A percentile compares a stretch with the other conserved stretches of the same genome.
phyloP scores from a whole-genome alignment of 2,797 vertebrate species.

The Oophaga sylvatica region DNA sequence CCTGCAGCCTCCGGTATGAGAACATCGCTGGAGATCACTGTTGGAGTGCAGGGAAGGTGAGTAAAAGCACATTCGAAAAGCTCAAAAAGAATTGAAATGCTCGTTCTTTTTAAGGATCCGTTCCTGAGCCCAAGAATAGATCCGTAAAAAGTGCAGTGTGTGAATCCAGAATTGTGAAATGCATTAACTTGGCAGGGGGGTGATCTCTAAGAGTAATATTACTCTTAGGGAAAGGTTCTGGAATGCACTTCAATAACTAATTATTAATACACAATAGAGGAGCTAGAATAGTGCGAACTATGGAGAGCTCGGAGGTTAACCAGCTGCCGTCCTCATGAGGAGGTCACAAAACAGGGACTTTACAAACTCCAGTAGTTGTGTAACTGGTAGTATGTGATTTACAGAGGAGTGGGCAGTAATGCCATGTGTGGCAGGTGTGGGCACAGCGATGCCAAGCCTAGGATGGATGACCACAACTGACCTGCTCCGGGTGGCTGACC shows the following conservation, averaged over 20 bases:
- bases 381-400: background rate
- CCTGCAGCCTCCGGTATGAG: too few relatives aligned
- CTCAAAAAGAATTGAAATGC: too few relatives aligned
- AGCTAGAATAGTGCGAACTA: background rate
- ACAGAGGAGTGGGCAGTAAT: background rate
- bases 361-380: background rate
- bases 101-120: too few relatives aligned
- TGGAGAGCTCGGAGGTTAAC: slow-evolving; percentile 41
- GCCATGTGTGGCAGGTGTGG: background rate
- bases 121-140: too few relatives aligned
- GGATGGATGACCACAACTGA: background rate
- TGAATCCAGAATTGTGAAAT: too few relatives aligned
- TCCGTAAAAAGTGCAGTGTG: too few relatives aligned
- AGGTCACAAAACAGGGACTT: slow-evolving; percentile 9
- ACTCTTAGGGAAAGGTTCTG: background rate
- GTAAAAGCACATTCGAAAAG: too few relatives aligned
- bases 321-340: slow-evolving; percentile 36
- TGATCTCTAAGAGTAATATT: slow-evolving; percentile 35
- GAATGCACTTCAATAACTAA: slow-evolving; percentile 50
- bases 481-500: too few relatives aligned
- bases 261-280: slow-evolving; percentile 39
- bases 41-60: too few relatives aligned
- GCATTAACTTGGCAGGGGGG: slow-evolving; percentile 34
- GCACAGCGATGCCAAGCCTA: too few relatives aligned
- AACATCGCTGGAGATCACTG: too few relatives aligned